A percentile compares a stretch with the other conserved stretches of the same genome.
These are phyloP conservation scores for Ptilorrhoa leucosticta DNA, from an alignment of 2,113 vertebrate genomes.

Conservation along the genomic window DNA sequence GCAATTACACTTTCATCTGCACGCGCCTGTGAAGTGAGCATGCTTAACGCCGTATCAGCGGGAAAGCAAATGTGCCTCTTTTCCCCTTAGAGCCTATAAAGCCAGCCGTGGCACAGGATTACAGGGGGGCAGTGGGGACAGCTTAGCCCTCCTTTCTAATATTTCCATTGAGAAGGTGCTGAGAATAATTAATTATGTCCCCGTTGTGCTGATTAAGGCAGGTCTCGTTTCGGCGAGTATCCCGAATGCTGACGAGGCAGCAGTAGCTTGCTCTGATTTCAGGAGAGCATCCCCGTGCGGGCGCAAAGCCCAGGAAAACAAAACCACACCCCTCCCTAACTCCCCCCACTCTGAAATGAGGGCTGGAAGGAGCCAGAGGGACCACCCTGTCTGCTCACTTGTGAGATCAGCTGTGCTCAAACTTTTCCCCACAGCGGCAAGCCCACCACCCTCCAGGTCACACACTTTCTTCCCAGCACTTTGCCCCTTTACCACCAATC, in stretches of 20 bases:
- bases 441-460: neutral
- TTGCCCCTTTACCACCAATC: neutral
- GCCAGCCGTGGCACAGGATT: slow-evolving; percentile 32
- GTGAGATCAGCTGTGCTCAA: neutral
- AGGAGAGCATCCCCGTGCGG: neutral
- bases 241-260: neutral
- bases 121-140: neutral
- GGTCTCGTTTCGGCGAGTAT: neutral
- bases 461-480: accelerated
- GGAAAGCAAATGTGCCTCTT: slow-evolving; percentile 42
- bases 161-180: slow-evolving; percentile 25
- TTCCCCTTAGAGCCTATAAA: slow-evolving; percentile 55
- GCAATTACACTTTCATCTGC: slow-evolving; percentile 91
- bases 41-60: slow-evolving; percentile 43
- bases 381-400: neutral
- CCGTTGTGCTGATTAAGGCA: neutral
- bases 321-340: neutral
- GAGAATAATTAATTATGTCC: slow-evolving; percentile 56
- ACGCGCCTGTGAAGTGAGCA: slow-evolving; percentile 70
- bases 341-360: neutral
- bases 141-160: slow-evolving; percentile 16
- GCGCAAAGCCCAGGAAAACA: neutral
- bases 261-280: neutral
- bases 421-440: accelerated
- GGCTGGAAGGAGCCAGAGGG: neutral